Base-by-base conservation (phyloP, 2,888 invertebrate genomes). In the Callyntrura sp. region DNA sequence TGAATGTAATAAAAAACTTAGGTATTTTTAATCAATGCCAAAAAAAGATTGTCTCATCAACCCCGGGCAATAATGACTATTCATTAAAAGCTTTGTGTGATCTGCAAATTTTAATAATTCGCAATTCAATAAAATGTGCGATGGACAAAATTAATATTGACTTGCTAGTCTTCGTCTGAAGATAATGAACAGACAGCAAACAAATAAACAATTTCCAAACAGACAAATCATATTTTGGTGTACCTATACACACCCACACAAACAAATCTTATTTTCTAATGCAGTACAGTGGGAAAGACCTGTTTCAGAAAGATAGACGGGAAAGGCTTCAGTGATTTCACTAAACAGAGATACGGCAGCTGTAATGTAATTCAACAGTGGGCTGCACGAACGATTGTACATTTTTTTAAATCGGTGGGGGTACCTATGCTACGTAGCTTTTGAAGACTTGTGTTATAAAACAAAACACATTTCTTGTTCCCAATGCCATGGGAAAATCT, bases 21-120 rank as follows among this genome's bases (percentile, higher is more conserved):
- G 55, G 79, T 57, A 79, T 57, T 79, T 79, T 79, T 79, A 79
- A 79, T 79, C 79, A 79, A 79, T 57, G 12, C 5, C n/a, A 6
- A 79, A n/a, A n/a, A n/a, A n/a, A n/a, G n/a, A 55, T 57, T 79
- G 55, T 55, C 48, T 57, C 20, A n/a, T n/a, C n/a, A n/a, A n/a
- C n/a, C 48, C n/a, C 17, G 23, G 20, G 6, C 23, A n/a, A 51
- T 0, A 73, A 11, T 14, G 68, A 20, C 6, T n/a, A n/a, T n/a
- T n/a, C n/a, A n/a, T n/a, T n/a, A n/a, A n/a, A 20, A 45, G 28
- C n/a, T 11, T 35, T 68, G 20, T 43, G n/a, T 20, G 25, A 35
- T 4, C 0, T 6, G n/a, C 1, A 35, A 25, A 73, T 51, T 20
- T 12, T 51, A 17, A 48, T 73, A 48, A 23, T 51, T 48, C 43